These are phyloP conservation scores for Cryptus armator DNA, from an alignment of 2,888 invertebrate genomes.

Conservation along the genomic window DNA sequence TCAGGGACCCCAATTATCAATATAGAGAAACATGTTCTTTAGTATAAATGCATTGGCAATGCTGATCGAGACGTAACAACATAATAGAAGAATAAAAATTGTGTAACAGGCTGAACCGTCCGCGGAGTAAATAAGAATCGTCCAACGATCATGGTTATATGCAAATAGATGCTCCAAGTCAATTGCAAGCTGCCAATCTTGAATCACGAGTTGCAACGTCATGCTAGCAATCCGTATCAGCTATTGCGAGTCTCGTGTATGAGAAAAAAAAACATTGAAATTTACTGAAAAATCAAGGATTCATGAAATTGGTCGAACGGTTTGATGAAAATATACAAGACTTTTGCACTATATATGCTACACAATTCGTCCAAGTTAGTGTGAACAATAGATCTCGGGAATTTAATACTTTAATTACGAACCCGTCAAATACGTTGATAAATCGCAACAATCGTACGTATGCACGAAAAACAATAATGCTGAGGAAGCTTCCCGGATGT, in stretches of 20 bases:
- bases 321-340: background rate
- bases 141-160: background rate
- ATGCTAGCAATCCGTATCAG: background rate
- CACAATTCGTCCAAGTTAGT: no score
- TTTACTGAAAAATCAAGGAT: background rate
- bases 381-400: no score
- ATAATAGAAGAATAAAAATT: background rate
- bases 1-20: no score
- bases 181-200: background rate
- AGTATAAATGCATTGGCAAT: no score
- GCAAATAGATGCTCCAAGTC: background rate
- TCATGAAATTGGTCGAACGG: background rate
- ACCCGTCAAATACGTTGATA: background rate
- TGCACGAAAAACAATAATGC: background rate
- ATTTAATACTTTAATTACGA: background rate
- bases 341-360: no score
- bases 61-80: no score
- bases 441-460: background rate
- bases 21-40: no score
- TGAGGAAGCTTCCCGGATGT: background rate
- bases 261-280: background rate
- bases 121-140: background rate
- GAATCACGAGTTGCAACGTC: background rate
- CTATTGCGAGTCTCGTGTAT: background rate
- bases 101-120: background rate